Conservation (phyloP, 92 coral and sea anemone genomes). For the Anthopleura xanthogrammica region DNA sequence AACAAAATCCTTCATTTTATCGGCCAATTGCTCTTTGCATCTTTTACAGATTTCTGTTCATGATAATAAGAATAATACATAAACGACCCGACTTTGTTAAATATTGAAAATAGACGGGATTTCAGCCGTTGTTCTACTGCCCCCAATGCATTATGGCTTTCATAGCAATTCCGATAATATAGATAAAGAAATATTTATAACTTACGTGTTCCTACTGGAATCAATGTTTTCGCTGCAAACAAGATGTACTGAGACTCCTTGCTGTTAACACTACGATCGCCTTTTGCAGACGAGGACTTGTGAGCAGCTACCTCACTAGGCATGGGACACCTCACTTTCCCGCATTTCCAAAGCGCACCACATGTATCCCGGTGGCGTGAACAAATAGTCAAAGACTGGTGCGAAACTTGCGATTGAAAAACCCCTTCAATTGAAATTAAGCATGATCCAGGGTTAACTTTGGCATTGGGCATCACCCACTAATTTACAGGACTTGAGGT, state of each 20-base stretch:
- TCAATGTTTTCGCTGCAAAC: slow-evolving; percentile 10
- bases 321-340: slow-evolving; percentile 39
- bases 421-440: slow-evolving; percentile 21
- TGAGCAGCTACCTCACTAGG: slow-evolving; percentile 34
- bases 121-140: no score
- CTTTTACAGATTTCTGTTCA: no score
- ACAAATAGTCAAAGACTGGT: slow-evolving; percentile 33
- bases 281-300: slow-evolving; percentile 26
- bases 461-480: not conserved
- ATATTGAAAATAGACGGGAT: no score
- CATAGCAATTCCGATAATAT: no score
- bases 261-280: slow-evolving; percentile 31
- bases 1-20: no score
- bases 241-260: slow-evolving; percentile 32
- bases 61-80: no score
- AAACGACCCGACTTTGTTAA: no score
- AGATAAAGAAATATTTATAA: not conserved
- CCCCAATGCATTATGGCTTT: no score
- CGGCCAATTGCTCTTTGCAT: no score
- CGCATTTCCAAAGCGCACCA: slow-evolving; percentile 40
- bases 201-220: slow-evolving; percentile 47
- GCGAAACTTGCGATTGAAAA: slow-evolving; percentile 32
- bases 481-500: slow-evolving; percentile 20
- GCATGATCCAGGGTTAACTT: not conserved
- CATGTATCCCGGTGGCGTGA: slow-evolving; percentile 40